phyloP scores from a whole-genome alignment of 1,140 invertebrate species.

The Reticulitermes speratus region DNA sequence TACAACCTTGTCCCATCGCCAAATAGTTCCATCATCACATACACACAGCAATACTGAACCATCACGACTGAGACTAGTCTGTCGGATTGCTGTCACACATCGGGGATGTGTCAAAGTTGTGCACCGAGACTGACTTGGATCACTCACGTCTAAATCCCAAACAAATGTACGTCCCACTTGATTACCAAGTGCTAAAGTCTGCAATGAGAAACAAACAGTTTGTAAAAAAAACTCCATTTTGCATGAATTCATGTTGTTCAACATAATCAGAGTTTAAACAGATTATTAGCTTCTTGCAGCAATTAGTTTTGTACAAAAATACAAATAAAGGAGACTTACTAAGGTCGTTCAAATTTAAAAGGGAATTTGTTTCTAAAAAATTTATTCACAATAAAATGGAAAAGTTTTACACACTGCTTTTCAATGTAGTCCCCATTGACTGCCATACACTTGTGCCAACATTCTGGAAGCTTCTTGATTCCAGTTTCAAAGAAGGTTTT shows the following conservation, averaged over 20 bases:
- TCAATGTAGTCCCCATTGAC: too few species aligned
- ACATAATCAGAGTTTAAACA: background rate
- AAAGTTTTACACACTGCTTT: too few species aligned
- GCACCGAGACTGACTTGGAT: slow-evolving; percentile 70
- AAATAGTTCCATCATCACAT: slow-evolving; percentile 88
- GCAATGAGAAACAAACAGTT: slow-evolving; percentile 35
- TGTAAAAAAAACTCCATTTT: background rate
- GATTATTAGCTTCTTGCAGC: too few species aligned
- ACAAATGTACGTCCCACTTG: slow-evolving; percentile 89
- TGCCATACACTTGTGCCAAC: too few species aligned
- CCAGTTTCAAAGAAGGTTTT: too few species aligned
- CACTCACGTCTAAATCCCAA: slow-evolving; percentile 87
- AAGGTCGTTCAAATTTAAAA: too few species aligned
- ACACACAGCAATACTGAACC: slow-evolving; percentile 81
- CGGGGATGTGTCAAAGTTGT: slow-evolving; percentile 82
- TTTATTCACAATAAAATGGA: too few species aligned
- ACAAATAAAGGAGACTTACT: background rate
- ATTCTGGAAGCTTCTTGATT: too few species aligned
- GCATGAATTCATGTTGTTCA: background rate
- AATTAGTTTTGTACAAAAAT: background rate
- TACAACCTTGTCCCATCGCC: slow-evolving; percentile 79
- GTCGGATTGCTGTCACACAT: slow-evolving; percentile 81
- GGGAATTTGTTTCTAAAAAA: too few species aligned
- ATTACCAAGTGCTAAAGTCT: slow-evolving; percentile 89
- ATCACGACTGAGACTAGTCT: slow-evolving; percentile 87